Evolutionary conservation across 2,797 vertebrate genomes (phyloP).

Genomic region (Typhlichthys subterraneus): DNA sequence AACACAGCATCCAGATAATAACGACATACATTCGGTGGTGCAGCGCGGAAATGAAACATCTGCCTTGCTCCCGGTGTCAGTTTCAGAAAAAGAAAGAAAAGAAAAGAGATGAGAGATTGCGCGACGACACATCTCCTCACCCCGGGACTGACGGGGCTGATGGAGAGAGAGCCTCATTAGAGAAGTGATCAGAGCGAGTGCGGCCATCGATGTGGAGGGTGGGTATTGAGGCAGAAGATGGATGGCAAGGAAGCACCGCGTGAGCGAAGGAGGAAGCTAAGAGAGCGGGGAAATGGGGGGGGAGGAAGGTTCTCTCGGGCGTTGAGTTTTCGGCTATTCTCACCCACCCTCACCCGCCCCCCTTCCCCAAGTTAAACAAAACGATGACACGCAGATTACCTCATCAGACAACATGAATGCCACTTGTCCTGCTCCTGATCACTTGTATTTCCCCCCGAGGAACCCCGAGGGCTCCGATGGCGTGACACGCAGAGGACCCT

Average conservation of each 20-base stretch:
- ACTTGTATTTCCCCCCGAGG: conserved; percentile 1
- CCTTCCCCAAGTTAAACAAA: conserved; percentile 22
- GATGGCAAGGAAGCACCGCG: conserved; percentile 1
- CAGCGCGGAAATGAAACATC: no score
- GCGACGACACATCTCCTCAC: conserved; percentile 29
- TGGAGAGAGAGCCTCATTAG: conserved; percentile 5
- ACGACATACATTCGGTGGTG: no score
- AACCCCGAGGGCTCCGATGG: neutral
- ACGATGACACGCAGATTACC: conserved; percentile 42
- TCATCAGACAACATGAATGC: conserved; percentile 11
- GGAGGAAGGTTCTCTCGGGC: neutral
- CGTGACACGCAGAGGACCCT: no score
- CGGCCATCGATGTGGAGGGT: conserved; percentile 26
- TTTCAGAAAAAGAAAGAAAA: no score
- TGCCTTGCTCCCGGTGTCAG: no score
- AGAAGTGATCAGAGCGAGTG: conserved; percentile 27
- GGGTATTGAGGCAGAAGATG: conserved; percentile 4
- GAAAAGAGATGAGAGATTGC: neutral
- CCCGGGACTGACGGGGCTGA: conserved; percentile 9
- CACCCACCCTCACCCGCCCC: conserved; percentile 12
- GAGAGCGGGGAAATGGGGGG: neutral
- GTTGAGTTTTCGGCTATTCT: neutral
- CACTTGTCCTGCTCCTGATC: conserved; percentile 1
- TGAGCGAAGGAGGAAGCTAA: conserved; percentile 7
- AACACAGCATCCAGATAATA: no score